A percentile compares a stretch with the other conserved stretches of the same genome.
These are phyloP conservation scores for Noctua comes DNA, from an alignment of 2,888 invertebrate species.

Conservation along the genomic window DNA sequence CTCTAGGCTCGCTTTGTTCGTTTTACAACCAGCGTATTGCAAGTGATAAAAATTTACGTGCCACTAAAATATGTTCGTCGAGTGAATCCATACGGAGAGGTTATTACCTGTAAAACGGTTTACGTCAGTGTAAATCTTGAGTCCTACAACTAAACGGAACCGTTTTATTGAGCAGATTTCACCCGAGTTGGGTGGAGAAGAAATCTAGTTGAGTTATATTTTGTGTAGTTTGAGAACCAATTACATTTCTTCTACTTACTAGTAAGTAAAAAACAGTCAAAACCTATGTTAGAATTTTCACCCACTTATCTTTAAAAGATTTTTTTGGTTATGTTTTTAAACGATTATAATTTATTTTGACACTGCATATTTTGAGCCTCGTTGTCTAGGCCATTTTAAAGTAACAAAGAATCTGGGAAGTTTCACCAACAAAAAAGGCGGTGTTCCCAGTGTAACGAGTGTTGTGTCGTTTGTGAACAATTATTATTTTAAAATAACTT, in stretches of 20 bases:
- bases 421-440: not conserved
- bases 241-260: not conserved
- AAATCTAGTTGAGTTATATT: not conserved
- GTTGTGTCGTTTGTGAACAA: not conserved
- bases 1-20: conserved; percentile 47
- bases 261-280: not conserved
- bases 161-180: conserved; percentile 50
- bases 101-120: conserved; percentile 67
- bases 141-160: conserved; percentile 34
- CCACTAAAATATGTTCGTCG: conserved; percentile 60
- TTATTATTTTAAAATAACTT: not conserved
- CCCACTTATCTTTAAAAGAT: not conserved
- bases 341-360: not conserved
- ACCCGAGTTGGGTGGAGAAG: not conserved
- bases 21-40: conserved; percentile 59
- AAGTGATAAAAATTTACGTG: conserved; percentile 63
- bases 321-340: not conserved
- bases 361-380: not conserved
- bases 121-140: conserved; percentile 56
- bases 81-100: conserved; percentile 58
- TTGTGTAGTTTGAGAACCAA: conserved; percentile 1
- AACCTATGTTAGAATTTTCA: not conserved
- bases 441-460: not conserved
- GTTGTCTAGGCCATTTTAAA: not conserved
- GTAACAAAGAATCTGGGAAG: not conserved